Evolutionary conservation across 2,888 invertebrate species (phyloP).

Genomic region (Carabus problematicus): DNA sequence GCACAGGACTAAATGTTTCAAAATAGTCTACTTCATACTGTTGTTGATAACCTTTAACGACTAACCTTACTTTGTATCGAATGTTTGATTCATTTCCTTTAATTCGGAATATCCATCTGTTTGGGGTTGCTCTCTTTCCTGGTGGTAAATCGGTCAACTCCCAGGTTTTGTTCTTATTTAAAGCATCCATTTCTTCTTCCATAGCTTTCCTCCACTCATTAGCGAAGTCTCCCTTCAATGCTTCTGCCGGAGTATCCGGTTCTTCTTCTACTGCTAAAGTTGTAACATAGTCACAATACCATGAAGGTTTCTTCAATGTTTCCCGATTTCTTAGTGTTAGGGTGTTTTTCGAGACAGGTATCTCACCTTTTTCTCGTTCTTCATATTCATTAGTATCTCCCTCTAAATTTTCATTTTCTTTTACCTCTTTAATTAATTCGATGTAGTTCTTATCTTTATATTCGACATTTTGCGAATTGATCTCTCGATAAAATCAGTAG

Average conservation of each 20-base stretch:
- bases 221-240: no score
- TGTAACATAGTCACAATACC: no score
- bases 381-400: conserved; percentile 13
- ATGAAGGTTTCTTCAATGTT: no score
- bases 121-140: conserved; percentile 21
- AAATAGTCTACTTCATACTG: conserved; percentile 48
- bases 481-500: conserved; percentile 4
- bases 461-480: conserved; percentile 2
- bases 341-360: no score
- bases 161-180: conserved; percentile 3
- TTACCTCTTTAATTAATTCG: conserved; percentile 39
- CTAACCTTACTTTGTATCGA: conserved; percentile 44
- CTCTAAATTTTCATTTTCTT: no score
- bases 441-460: conserved; percentile 20
- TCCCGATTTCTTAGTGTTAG: no score
- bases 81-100: conserved; percentile 45
- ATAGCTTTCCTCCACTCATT: neutral
- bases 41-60: conserved; percentile 47
- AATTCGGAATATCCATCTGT: conserved; percentile 46
- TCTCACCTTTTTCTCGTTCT: conserved; percentile 23
- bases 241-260: no score
- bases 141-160: conserved; percentile 17
- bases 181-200: conserved; percentile 4
- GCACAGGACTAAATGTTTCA: conserved; percentile 49
- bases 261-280: no score